Conservation (phyloP, 2,888 invertebrate genomes). For the Cryptops parisi region DNA sequence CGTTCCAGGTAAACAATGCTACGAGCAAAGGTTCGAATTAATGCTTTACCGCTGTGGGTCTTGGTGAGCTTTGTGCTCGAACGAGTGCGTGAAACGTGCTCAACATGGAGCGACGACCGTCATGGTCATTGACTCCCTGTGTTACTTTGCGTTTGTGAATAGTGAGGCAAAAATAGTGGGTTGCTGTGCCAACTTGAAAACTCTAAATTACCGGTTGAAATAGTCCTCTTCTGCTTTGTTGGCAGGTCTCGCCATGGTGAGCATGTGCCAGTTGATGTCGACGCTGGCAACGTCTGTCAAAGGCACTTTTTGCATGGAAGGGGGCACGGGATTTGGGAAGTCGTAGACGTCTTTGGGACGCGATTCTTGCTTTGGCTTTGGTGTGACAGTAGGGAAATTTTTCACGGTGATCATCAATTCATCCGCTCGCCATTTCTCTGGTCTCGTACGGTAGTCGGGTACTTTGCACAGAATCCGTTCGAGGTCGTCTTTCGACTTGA, state of each 20-base stretch:
- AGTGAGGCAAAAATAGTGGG: background rate
- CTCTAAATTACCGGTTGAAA: slow-evolving; percentile 66
- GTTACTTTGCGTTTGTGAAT: no score
- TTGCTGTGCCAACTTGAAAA: background rate
- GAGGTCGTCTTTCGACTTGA: slow-evolving; percentile 66
- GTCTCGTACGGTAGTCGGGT: slow-evolving; percentile 76
- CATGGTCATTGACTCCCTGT: no score
- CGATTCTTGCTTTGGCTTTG: slow-evolving; percentile 49
- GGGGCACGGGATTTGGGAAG: slow-evolving; percentile 58
- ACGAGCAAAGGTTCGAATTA: background rate
- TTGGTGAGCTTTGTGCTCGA: no score
- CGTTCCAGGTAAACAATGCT: slow-evolving; percentile 2
- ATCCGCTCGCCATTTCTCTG: slow-evolving; percentile 65
- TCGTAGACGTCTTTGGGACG: slow-evolving; percentile 45
- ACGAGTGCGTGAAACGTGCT: no score
- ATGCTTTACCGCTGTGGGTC: no score
- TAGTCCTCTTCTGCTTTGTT: slow-evolving; percentile 70
- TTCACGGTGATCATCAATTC: slow-evolving; percentile 57
- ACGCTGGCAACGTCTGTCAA: slow-evolving; percentile 66
- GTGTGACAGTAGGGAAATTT: slow-evolving; percentile 25
- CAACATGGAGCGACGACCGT: no score
- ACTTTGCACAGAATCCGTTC: slow-evolving; percentile 68
- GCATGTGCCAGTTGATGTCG: slow-evolving; percentile 84
- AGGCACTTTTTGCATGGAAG: slow-evolving; percentile 59
- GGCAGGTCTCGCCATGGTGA: slow-evolving; percentile 73